These are phyloP conservation scores for Spilosoma lubricipeda DNA, from an alignment of 2,888 invertebrate species.

Conservation along the genomic window DNA sequence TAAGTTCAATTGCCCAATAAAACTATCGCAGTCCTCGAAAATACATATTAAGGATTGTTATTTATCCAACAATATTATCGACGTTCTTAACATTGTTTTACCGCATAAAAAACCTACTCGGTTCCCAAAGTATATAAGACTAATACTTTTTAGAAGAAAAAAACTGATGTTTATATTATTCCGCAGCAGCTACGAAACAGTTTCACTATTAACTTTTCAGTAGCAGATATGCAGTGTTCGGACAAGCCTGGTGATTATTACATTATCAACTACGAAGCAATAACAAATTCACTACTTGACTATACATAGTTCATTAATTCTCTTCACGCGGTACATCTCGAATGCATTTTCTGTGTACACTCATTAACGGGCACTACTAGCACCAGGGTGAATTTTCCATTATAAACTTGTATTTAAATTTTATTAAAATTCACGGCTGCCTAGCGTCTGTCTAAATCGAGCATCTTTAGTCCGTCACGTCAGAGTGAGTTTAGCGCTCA, in stretches of 20 bases:
- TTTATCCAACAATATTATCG: not conserved
- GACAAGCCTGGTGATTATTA: not conserved
- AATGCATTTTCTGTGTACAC: constrained; percentile 8
- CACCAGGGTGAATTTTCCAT: not conserved
- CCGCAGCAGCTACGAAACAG: not conserved
- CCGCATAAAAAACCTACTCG: not conserved
- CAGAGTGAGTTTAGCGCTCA: constrained; percentile 33
- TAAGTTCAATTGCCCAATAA: not conserved
- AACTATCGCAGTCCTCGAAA: not conserved
- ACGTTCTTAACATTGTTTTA: not conserved
- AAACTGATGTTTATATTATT: not conserved
- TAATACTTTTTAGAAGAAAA: not conserved
- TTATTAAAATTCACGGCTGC: constrained; percentile 6
- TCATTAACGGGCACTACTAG: not conserved
- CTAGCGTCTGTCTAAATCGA: not conserved
- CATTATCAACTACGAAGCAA: not conserved
- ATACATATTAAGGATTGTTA: not conserved
- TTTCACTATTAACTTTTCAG: not conserved
- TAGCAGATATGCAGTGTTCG: not conserved
- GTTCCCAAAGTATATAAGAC: not conserved
- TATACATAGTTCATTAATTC: not conserved
- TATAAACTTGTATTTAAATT: constrained; percentile 8
- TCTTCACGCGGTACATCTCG: not conserved
- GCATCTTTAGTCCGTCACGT: constrained; percentile 9
- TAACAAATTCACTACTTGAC: not conserved